Conservation (phyloP, 2,113 vertebrate species). For the Antennarius striatus region DNA sequence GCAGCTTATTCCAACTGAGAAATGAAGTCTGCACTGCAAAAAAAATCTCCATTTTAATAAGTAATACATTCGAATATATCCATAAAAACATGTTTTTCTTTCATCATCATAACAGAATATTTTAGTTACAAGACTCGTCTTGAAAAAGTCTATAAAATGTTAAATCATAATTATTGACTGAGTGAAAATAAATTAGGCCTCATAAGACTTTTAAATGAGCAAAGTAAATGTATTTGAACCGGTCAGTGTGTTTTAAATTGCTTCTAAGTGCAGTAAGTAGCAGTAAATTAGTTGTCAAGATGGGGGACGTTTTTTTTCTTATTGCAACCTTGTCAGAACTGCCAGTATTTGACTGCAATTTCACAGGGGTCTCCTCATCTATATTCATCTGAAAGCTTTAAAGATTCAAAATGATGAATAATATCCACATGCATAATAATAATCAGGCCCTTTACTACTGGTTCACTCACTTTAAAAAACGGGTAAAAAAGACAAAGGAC, state of each 20-base stretch:
- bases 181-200: too few species aligned
- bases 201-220: too few species aligned
- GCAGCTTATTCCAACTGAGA: neutral
- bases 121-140: too few species aligned
- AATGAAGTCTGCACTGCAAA: neutral
- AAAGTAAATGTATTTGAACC: too few species aligned
- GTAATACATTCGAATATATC: neutral
- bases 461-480: constrained; percentile 16
- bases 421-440: constrained; percentile 59
- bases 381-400: constrained; percentile 68
- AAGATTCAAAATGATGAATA: constrained; percentile 74
- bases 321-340: constrained; percentile 20
- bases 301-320: neutral
- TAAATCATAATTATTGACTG: too few species aligned
- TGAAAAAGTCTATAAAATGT: neutral
- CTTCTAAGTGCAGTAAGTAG: constrained; percentile 10
- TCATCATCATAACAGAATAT: neutral
- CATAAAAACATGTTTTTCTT: neutral
- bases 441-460: constrained; percentile 16
- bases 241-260: too few species aligned
- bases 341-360: constrained; percentile 40
- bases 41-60: neutral
- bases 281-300: constrained; percentile 18
- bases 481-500: constrained; percentile 20
- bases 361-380: constrained; percentile 53